Evolutionary conservation across 2,888 invertebrate species (phyloP).

Genomic region (Nebria salina): DNA sequence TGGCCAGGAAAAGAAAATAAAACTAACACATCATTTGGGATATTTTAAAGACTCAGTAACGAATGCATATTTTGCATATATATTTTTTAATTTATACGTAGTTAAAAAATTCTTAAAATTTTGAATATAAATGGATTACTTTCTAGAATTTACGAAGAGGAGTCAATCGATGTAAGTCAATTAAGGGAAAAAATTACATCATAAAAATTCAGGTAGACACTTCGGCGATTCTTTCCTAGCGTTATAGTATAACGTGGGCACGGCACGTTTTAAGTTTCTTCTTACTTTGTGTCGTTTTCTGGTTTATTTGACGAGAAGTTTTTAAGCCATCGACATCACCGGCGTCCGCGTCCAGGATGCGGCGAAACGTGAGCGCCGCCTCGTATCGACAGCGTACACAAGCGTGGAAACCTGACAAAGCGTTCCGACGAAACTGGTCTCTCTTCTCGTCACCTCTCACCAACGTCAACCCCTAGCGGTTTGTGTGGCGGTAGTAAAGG

Average conservation of each 20-base stretch:
- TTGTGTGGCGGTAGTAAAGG: conserved; percentile 29
- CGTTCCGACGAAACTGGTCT: background rate
- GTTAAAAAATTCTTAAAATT: too few relatives aligned
- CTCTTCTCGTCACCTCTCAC: background rate
- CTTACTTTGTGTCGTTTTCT: conserved; percentile 14
- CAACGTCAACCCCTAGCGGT: conserved; percentile 12
- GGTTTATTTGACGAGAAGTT: conserved; percentile 30
- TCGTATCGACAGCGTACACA: conserved; percentile 7
- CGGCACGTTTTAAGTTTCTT: conserved; percentile 41
- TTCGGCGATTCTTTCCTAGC: conserved; percentile 30
- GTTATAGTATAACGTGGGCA: conserved; percentile 19
- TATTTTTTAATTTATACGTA: too few relatives aligned
- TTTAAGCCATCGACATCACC: conserved; percentile 21
- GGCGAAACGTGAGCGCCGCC: conserved; percentile 27
- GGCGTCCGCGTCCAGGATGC: conserved; percentile 7
- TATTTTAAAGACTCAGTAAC: too few relatives aligned
- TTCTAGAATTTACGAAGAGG: background rate
- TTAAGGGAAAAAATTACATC: conserved; percentile 40
- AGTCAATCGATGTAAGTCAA: conserved; percentile 36
- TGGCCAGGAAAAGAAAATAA: too few relatives aligned
- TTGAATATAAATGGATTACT: too few relatives aligned
- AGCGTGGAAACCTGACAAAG: conserved; percentile 8
- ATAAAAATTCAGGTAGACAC: conserved; percentile 39
- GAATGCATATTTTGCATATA: too few relatives aligned
- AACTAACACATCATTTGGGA: too few relatives aligned